Evolutionary conservation across 2,888 invertebrate species (phyloP).

Genomic region (Drosophila mimetica): DNA sequence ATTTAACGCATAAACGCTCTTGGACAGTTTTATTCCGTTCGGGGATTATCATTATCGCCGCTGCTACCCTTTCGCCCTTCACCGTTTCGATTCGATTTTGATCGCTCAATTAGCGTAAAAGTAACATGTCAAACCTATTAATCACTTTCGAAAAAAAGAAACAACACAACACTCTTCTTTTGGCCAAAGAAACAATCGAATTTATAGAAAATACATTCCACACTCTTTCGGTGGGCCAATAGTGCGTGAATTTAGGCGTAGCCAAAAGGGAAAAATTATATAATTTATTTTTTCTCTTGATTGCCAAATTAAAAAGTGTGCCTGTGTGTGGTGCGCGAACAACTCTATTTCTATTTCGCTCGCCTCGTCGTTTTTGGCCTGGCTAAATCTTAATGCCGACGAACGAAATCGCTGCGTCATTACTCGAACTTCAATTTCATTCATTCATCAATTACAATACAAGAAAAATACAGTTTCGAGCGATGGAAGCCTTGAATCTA

Average conservation of each 20-base stretch:
- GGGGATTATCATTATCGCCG: conserved; percentile 38
- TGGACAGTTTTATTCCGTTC: conserved; percentile 50
- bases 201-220: conserved; percentile 23
- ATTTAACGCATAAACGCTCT: conserved; percentile 73
- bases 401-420: conserved; percentile 67
- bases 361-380: conserved; percentile 39
- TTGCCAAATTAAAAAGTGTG: conserved; percentile 75
- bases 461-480: conserved; percentile 45
- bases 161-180: conserved; percentile 31
- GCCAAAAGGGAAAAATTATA: conserved; percentile 63
- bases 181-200: conserved; percentile 4
- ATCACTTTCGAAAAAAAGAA: conserved; percentile 68
- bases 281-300: conserved; percentile 78
- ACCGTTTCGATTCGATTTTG: conserved; percentile 78
- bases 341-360: conserved; percentile 71
- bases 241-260: conserved; percentile 76
- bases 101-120: conserved; percentile 80
- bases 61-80: conserved; percentile 76
- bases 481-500: conserved; percentile 71
- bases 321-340: conserved; percentile 43
- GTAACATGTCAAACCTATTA: conserved; percentile 79
- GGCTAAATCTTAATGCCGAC: conserved; percentile 33
- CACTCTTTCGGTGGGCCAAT: conserved; percentile 42
- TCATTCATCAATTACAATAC: conserved; percentile 81
- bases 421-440: conserved; percentile 80